phyloP scores from a whole-genome alignment of 2,797 vertebrate genomes.

The Pangasius sanitwongsei region DNA sequence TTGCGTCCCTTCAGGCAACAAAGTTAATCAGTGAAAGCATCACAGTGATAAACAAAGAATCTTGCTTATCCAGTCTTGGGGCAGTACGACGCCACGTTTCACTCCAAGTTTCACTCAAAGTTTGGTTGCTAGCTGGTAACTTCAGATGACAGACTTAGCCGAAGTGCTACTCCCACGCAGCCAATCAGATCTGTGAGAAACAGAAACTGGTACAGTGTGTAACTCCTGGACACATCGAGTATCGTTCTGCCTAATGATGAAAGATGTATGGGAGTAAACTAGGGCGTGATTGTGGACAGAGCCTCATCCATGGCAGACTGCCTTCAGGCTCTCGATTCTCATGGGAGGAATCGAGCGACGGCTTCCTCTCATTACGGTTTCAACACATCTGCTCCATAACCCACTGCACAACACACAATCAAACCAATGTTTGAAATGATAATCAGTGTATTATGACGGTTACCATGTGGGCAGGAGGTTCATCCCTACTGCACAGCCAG shows the following conservation, averaged over 20 bases:
- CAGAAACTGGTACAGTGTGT: too few species aligned
- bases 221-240: background rate
- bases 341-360: slow-evolving; percentile 9
- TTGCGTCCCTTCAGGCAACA: background rate
- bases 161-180: background rate
- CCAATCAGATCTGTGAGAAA: background rate
- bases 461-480: background rate
- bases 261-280: background rate
- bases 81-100: background rate
- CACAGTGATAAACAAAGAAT: background rate
- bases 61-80: background rate
- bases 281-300: background rate
- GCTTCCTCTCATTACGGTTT: slow-evolving; percentile 30
- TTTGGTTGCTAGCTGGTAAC: background rate
- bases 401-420: slow-evolving; percentile 29
- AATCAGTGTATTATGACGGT: background rate
- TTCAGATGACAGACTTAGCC: background rate
- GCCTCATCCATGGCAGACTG: slow-evolving; percentile 27
- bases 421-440: slow-evolving; percentile 9
- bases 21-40: background rate
- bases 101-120: background rate
- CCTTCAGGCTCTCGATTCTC: slow-evolving; percentile 54
- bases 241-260: background rate
- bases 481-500: background rate
- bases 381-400: background rate